These are phyloP conservation scores for Drosophila monieri DNA, from an alignment of 2,888 invertebrate species.

Conservation along the genomic window DNA sequence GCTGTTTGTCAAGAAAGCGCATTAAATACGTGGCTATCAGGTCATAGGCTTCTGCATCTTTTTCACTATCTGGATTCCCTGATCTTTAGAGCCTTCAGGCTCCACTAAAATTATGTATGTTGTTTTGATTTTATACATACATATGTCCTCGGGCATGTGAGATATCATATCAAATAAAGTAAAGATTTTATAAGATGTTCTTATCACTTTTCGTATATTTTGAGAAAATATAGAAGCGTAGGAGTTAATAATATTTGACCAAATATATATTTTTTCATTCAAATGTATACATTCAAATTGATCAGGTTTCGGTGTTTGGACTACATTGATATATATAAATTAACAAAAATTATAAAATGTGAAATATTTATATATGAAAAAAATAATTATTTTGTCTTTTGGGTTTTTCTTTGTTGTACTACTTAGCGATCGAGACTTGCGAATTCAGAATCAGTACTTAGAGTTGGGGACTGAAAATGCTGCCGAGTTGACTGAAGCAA, in stretches of 20 bases:
- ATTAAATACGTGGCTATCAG: slow-evolving; percentile 49
- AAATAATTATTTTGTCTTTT: neutral
- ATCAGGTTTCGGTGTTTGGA: no score
- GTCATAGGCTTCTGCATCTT: slow-evolving; percentile 18
- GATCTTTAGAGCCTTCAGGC: neutral
- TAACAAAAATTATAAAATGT: no score
- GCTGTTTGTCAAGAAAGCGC: slow-evolving; percentile 32
- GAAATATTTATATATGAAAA: no score
- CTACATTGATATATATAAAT: no score
- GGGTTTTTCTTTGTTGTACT: neutral
- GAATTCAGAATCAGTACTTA: neutral
- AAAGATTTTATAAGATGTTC: neutral
- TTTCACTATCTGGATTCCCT: neutral
- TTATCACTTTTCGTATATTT: no score
- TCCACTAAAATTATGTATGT: neutral
- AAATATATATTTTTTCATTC: no score
- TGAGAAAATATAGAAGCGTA: no score
- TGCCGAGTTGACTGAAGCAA: neutral
- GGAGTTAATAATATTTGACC: no score
- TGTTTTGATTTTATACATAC: neutral
- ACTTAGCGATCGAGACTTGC: neutral
- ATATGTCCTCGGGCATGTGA: neutral
- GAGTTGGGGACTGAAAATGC: neutral
- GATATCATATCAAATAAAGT: neutral
- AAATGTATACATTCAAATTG: no score